Evolutionary conservation across 2,797 vertebrate species (phyloP).

Genomic region (Crax fasciolata): DNA sequence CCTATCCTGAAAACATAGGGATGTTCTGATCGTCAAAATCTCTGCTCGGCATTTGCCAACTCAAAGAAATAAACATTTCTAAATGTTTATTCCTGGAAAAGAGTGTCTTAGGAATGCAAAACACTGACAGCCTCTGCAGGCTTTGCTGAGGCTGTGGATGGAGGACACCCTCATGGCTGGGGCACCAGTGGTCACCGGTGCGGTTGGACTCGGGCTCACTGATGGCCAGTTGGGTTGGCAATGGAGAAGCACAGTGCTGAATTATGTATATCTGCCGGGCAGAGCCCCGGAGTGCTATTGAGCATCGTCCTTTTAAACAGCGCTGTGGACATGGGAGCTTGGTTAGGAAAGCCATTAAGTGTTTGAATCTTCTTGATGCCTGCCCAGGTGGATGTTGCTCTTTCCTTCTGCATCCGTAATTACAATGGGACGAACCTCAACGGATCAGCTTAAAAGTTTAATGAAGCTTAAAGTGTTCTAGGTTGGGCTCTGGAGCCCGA

Average conservation of each 20-base stretch:
- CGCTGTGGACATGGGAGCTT: conserved; percentile 66
- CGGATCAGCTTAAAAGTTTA: conserved; percentile 75
- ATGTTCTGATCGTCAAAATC: background rate
- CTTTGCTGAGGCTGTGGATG: background rate
- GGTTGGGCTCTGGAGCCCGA: background rate
- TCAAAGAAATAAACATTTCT: background rate
- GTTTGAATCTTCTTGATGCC: conserved; percentile 61
- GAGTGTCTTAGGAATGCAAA: background rate
- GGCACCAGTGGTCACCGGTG: background rate
- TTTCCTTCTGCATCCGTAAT: conserved; percentile 41
- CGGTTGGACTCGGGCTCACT: background rate
- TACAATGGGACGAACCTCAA: conserved; percentile 57
- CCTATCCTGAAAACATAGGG: background rate
- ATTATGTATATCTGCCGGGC: conserved; percentile 42
- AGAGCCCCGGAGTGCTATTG: conserved; percentile 38
- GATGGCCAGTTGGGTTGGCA: background rate
- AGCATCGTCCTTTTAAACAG: conserved; percentile 59
- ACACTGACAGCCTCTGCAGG: background rate
- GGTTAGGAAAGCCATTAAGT: conserved; percentile 82
- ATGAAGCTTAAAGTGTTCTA: conserved; percentile 65
- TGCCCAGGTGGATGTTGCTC: conserved; percentile 49
- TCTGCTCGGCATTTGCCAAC: background rate
- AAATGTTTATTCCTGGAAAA: background rate
- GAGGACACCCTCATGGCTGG: background rate
- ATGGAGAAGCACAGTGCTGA: conserved; percentile 2